A percentile compares a stretch with the other conserved stretches of the same genome.
Conservation (phyloP, 2,113 vertebrate species). For the Fukomys damarensis region DNA sequence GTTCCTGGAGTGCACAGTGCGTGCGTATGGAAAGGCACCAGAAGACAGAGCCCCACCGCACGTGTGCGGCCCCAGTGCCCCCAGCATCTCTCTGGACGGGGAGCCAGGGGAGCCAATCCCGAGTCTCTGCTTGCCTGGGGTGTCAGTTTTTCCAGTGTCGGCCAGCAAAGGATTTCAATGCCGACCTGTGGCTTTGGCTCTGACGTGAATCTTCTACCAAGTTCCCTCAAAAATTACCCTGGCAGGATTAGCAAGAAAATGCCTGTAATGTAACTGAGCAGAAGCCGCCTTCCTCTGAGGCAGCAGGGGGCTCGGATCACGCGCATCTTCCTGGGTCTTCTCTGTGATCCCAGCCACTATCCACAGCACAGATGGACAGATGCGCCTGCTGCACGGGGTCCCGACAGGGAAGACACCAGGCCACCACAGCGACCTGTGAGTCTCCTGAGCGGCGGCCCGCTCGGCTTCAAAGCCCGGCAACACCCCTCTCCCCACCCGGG, state of each 20-base stretch:
- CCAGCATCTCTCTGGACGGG: background rate
- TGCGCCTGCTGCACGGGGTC: too few relatives aligned
- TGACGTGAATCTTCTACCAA: background rate
- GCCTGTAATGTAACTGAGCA: background rate
- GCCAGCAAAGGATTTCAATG: background rate
- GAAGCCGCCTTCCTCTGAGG: background rate
- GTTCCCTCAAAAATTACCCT: background rate
- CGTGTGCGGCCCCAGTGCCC: background rate
- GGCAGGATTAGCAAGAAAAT: background rate
- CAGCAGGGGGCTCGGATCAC: background rate
- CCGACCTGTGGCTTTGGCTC: background rate
- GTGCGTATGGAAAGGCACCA: too few relatives aligned
- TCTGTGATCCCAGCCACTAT: background rate
- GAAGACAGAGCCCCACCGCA: background rate
- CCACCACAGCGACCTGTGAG: background rate
- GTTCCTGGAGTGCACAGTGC: background rate
- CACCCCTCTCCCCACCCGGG: background rate
- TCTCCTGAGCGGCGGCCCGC: background rate
- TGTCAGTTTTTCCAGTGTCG: background rate
- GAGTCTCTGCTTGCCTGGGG: background rate
- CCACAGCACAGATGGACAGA: background rate
- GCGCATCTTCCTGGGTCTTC: background rate
- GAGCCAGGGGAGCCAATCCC: too few relatives aligned
- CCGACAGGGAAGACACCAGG: background rate
- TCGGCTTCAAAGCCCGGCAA: background rate